Base-by-base conservation (phyloP, 2,888 invertebrate species). In the Euproctis similis region DNA sequence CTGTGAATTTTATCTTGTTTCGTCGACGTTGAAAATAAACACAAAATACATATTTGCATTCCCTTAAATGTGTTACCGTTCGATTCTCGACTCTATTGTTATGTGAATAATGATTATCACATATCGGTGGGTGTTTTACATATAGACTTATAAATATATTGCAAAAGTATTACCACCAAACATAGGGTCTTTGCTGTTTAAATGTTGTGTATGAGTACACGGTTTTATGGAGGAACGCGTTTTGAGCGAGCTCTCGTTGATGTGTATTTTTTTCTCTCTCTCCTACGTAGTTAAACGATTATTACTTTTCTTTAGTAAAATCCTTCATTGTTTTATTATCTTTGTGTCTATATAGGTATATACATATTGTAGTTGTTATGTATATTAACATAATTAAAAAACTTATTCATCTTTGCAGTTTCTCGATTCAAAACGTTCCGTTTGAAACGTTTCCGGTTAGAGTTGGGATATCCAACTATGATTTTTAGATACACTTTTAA, bases 1-100 rank as follows among this genome's bases (percentile, higher is more conserved):
- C 59, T 55, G 60, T 59, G 62, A 72, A 70, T 72, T 70, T 71
- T 68, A 73, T 73, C 66, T 71, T 58, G 59, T 62, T 65, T 57
- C 58, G 59, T 60, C 67, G 61, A 63, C 54, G 58, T 59, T 64
- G 67, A 59, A 62, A 67, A 68, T 65, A 64, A 65, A 67, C 65
- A 54, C 61, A 61, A 64, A 63, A 60, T 61, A 62, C 68, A 59
- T 60, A 57, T 63, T 64, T 70, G 61, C 65, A 59, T 59, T 52
- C 37, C 42, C 43, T 50, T 47, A 48, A 53, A 42, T 39, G 39
- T 40, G 42, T 49, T 44, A 34, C 31, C 44, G 48, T 45, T 44
- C 45, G 31, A 68, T 56, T 58, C 55, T 61, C 45, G 43, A 61
- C 63, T 57, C 59, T 69, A 61, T 58, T 46, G 18, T 36, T 27